Conservation (phyloP, 2,888 invertebrate species). For the Nudaria mundana region DNA sequence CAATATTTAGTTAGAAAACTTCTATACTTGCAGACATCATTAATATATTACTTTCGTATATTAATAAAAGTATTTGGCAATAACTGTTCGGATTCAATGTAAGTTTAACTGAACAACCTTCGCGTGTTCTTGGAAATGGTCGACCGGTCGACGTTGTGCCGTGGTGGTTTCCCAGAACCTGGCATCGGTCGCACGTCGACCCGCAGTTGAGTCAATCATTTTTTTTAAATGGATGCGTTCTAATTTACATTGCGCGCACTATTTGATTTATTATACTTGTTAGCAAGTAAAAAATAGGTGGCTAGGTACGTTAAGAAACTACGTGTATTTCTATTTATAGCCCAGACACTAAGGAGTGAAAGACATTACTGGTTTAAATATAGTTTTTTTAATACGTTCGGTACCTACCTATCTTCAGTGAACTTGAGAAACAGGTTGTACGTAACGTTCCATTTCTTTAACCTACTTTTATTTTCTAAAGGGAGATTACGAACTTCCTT, state of each 20-base stretch:
- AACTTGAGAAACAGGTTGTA: conserved; percentile 53
- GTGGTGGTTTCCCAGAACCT: conserved; percentile 49
- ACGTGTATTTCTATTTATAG: conserved; percentile 59
- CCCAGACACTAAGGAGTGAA: conserved; percentile 60
- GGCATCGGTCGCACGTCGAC: conserved; percentile 36
- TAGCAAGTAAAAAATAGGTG: too few relatives aligned
- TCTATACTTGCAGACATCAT: conserved; percentile 32
- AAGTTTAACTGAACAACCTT: conserved; percentile 65
- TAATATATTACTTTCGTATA: conserved; percentile 31
- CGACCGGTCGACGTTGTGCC: conserved; percentile 54
- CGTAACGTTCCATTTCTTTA: conserved; percentile 34
- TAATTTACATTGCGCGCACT: conserved; percentile 49
- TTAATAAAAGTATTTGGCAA: conserved; percentile 55
- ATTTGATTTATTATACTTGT: too few relatives aligned
- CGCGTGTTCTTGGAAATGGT: conserved; percentile 63
- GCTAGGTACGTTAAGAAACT: too few relatives aligned
- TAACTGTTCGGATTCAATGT: conserved; percentile 59
- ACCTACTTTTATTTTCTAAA: conserved; percentile 9
- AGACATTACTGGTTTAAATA: too few relatives aligned
- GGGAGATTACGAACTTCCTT: too few relatives aligned
- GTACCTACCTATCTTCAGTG: too few relatives aligned
- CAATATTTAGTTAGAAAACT: conserved; percentile 46
- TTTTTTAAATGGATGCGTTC: conserved; percentile 73
- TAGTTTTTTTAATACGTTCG: too few relatives aligned
- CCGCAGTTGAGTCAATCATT: conserved; percentile 61